Conservation (phyloP, 2,888 invertebrate genomes). For the Dugesia japonica region DNA sequence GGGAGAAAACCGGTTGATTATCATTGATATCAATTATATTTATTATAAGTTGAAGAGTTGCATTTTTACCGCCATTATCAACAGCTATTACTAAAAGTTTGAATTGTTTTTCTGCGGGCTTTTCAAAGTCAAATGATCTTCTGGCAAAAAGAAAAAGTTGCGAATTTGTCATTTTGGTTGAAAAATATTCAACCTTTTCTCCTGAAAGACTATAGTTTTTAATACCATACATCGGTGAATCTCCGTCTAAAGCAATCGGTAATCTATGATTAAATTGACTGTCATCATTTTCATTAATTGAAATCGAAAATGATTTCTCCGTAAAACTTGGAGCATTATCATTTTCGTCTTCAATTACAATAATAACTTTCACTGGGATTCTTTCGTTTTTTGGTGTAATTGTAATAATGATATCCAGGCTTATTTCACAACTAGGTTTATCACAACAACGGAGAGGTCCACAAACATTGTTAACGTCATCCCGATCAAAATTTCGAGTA, state of each 20-base stretch:
- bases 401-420: not conserved
- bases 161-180: not conserved
- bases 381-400: not conserved
- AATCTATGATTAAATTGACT: not conserved
- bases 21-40: not conserved
- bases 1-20: not conserved
- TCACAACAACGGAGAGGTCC: not conserved
- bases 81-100: not conserved
- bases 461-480: not conserved
- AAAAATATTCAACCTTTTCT: not conserved
- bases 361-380: not conserved
- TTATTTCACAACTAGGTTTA: not conserved
- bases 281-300: not conserved
- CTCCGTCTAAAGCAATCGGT: not conserved
- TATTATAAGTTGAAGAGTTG: not conserved
- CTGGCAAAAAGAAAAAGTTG: not conserved
- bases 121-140: slow-evolving; percentile 14
- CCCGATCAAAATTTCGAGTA: not conserved
- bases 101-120: not conserved
- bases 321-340: not conserved
- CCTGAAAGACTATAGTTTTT: slow-evolving; percentile 1
- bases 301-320: not conserved
- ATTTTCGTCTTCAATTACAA: not conserved
- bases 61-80: not conserved
- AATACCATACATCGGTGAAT: not conserved